Evolutionary conservation across 2,888 invertebrate species (phyloP).

Genomic region (Drepana falcataria): DNA sequence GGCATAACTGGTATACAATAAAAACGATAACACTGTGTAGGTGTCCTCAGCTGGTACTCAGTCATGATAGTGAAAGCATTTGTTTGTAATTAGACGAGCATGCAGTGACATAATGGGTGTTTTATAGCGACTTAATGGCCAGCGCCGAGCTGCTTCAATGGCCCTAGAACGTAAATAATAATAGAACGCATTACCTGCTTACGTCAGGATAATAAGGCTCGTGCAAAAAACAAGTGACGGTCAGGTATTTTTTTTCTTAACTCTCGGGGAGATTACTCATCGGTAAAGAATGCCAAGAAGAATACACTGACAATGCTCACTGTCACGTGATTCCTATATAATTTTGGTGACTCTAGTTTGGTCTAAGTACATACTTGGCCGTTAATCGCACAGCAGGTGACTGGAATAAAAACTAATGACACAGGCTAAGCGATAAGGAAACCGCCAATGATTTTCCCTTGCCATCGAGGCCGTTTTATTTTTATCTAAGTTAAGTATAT

Average conservation of each 20-base stretch:
- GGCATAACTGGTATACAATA: no score
- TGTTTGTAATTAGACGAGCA: not conserved
- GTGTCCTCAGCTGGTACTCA: not conserved
- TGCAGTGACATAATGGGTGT: not conserved
- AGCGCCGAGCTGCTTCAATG: not conserved
- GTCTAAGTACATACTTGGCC: not conserved
- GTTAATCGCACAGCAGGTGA: not conserved
- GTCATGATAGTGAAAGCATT: not conserved
- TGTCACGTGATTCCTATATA: not conserved
- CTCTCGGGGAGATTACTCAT: constrained; percentile 30
- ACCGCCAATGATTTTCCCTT: constrained; percentile 2
- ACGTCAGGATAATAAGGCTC: not conserved
- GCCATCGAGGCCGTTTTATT: not conserved
- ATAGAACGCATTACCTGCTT: not conserved
- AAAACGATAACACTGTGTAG: no score
- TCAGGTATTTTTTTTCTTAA: constrained; percentile 12
- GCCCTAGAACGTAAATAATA: not conserved
- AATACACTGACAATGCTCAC: constrained; percentile 12
- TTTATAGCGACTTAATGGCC: not conserved
- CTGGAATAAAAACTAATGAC: not conserved
- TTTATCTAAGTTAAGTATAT: not conserved
- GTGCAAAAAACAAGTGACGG: constrained; percentile 9
- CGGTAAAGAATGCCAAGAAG: constrained; percentile 24
- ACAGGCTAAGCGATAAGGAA: not conserved
- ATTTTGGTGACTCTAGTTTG: not conserved